Percentiles rank a stretch among this genome's conserved stretches.
Evolutionary conservation across 2,797 vertebrate species (phyloP).

Genomic region (Coregonus ussuriensis): DNA sequence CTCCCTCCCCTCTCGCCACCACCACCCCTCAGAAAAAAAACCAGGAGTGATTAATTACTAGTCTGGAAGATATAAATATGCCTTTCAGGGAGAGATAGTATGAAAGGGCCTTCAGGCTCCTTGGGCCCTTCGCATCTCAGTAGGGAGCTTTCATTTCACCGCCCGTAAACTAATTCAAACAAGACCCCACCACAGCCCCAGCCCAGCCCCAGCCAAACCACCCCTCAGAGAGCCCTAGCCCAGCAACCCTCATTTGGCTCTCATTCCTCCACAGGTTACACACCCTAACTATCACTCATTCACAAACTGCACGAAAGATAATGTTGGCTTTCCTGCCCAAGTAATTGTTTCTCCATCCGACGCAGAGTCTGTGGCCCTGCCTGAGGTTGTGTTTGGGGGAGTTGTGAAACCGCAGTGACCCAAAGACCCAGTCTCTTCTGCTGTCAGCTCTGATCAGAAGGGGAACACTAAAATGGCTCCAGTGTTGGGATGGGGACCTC

Average conservation of each 20-base stretch:
- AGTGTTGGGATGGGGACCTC: slow-evolving; percentile 19
- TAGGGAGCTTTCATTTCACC: slow-evolving; percentile 64
- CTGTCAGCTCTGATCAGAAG: slow-evolving; percentile 25
- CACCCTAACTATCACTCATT: slow-evolving; percentile 20
- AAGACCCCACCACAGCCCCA: slow-evolving; percentile 42
- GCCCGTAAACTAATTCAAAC: slow-evolving; percentile 61
- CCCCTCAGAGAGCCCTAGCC: slow-evolving; percentile 18
- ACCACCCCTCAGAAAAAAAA: slow-evolving; percentile 59
- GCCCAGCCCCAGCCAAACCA: slow-evolving; percentile 21
- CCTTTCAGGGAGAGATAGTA: slow-evolving; percentile 74
- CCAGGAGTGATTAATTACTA: slow-evolving; percentile 83
- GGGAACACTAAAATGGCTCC: slow-evolving; percentile 17
- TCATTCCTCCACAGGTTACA: slow-evolving; percentile 26
- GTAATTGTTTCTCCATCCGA: slow-evolving; percentile 24
- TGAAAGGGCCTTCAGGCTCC: slow-evolving; percentile 69
- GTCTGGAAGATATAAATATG: slow-evolving; percentile 85
- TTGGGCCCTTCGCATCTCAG: slow-evolving; percentile 63
- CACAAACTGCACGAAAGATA: slow-evolving; percentile 20
- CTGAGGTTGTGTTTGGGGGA: slow-evolving; percentile 20
- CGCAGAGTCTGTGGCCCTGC: slow-evolving; percentile 3
- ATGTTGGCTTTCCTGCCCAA: slow-evolving; percentile 22
- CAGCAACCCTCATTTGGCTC: slow-evolving; percentile 26
- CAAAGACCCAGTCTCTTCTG: slow-evolving; percentile 3
- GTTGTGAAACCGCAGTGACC: slow-evolving; percentile 5
- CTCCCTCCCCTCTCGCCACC: slow-evolving; percentile 4